Evolutionary conservation across 2,888 invertebrate genomes (phyloP).

Genomic region (Busseola fusca): DNA sequence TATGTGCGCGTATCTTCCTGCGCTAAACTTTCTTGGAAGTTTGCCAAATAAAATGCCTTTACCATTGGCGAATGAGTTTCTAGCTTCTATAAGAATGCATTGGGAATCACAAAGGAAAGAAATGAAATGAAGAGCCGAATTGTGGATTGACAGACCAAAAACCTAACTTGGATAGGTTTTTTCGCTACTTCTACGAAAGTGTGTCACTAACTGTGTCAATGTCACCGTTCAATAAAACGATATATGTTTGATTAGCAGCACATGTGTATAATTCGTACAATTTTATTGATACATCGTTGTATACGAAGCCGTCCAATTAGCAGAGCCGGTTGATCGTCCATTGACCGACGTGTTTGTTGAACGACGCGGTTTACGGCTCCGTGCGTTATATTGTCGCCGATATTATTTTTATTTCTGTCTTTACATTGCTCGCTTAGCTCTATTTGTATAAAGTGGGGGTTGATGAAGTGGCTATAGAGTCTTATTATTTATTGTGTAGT

Average conservation of each 20-base stretch:
- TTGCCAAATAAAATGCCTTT: conserved; percentile 59
- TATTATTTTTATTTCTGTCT: conserved; percentile 69
- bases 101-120: conserved; percentile 16
- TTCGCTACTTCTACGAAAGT: conserved; percentile 13
- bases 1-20: conserved; percentile 52
- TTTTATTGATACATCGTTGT: conserved; percentile 57
- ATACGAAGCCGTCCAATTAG: conserved; percentile 66
- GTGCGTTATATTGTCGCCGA: conserved; percentile 75
- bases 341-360: conserved; percentile 69
- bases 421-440: conserved; percentile 52
- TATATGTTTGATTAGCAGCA: conserved; percentile 35
- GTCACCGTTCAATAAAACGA: conserved; percentile 21
- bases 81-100: conserved; percentile 21
- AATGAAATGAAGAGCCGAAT: conserved; percentile 10
- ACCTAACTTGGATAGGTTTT: no score
- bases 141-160: not conserved
- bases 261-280: conserved; percentile 59
- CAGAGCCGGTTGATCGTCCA: conserved; percentile 70
- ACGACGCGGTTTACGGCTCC: conserved; percentile 72
- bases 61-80: conserved; percentile 29
- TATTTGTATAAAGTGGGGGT: conserved; percentile 28
- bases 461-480: conserved; percentile 28
- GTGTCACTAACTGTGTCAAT: conserved; percentile 23
- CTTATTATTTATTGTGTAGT: conserved; percentile 8
- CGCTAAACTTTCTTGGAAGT: conserved; percentile 54